Evolutionary conservation across 2,113 vertebrate genomes (phyloP).

Genomic region (Engraulis encrasicolus): DNA sequence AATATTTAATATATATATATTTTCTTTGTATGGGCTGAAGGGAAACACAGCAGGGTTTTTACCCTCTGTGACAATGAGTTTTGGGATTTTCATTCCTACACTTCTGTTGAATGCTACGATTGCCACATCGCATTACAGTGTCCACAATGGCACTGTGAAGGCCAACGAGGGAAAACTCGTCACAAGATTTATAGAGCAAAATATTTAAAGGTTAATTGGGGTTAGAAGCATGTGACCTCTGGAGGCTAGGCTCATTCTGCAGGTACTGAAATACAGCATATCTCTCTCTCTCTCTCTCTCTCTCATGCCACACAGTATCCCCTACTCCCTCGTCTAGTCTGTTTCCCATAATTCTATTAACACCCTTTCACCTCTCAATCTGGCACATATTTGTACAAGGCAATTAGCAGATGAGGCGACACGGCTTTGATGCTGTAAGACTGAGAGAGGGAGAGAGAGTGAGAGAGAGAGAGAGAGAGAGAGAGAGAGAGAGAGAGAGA

Average conservation of each 20-base stretch:
- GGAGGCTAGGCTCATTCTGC: background rate
- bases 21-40: too few relatives aligned
- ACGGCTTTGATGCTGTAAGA: conserved; percentile 50
- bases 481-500: conserved; percentile 21
- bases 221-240: background rate
- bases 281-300: background rate
- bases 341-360: conserved; percentile 58
- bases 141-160: background rate
- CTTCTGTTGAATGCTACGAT: background rate
- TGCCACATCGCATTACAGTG: background rate
- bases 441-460: background rate
- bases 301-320: background rate
- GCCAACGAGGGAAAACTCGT: background rate
- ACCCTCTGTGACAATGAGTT: background rate
- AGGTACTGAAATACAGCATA: background rate
- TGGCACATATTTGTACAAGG: conserved; percentile 52
- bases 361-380: conserved; percentile 51
- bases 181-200: conserved; percentile 8
- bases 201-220: background rate
- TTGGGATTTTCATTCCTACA: background rate
- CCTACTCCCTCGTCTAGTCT: background rate
- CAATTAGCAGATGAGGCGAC: conserved; percentile 66
- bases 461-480: background rate
- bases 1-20: too few relatives aligned
- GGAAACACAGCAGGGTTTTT: too few relatives aligned